phyloP scores from a whole-genome alignment of 2,888 invertebrate genomes.

The Oligia strigilis region DNA sequence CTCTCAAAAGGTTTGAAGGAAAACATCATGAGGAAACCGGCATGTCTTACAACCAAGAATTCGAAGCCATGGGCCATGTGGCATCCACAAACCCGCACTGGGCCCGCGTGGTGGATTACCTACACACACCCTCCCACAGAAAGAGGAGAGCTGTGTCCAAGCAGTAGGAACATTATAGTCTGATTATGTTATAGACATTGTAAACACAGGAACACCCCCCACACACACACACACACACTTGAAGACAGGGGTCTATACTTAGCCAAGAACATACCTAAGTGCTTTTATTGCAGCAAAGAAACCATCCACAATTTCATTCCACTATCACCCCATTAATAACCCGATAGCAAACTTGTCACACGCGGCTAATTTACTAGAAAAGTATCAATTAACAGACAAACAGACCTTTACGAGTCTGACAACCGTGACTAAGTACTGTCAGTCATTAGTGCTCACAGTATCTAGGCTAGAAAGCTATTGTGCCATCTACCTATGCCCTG shows the following conservation, averaged over 20 bases:
- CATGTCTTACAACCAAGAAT: too few species aligned
- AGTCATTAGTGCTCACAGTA: constrained; percentile 58
- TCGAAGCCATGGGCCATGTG: too few species aligned
- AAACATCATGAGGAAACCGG: too few species aligned
- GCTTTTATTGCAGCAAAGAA: not conserved
- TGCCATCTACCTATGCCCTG: constrained; percentile 41
- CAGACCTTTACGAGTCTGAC: constrained; percentile 48
- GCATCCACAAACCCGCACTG: too few species aligned
- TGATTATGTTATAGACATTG: not conserved
- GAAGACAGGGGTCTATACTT: not conserved
- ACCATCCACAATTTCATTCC: constrained; percentile 17
- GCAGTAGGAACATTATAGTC: too few species aligned
- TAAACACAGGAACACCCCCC: too few species aligned
- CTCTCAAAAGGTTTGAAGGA: too few species aligned
- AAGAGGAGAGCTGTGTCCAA: too few species aligned
- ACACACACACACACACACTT: not conserved
- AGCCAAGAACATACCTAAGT: too few species aligned
- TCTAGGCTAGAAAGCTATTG: constrained; percentile 67
- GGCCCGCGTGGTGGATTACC: too few species aligned
- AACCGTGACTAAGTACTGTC: constrained; percentile 52
- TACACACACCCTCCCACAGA: too few species aligned
- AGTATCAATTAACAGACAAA: constrained; percentile 66
- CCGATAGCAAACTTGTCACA: constrained; percentile 36
- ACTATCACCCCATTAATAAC: constrained; percentile 21
- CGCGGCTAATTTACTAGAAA: constrained; percentile 66